These are phyloP conservation scores for Alcis repandata DNA, from an alignment of 2,888 invertebrate genomes.

Conservation along the genomic window DNA sequence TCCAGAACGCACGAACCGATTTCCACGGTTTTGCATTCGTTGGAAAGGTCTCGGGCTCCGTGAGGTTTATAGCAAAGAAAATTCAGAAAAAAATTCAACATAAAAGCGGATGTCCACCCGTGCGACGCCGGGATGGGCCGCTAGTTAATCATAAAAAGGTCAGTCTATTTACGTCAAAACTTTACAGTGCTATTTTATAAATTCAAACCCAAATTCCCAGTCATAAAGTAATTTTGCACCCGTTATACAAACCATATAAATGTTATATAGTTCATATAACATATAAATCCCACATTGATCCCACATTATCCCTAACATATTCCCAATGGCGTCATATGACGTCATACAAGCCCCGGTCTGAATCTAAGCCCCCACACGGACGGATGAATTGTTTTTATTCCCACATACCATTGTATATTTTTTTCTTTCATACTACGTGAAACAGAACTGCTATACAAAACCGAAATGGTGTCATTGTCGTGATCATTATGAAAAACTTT, in stretches of 20 bases:
- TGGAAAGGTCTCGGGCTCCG: no score
- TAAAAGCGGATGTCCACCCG: no score
- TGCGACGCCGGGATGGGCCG: no score
- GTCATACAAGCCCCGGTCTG: conserved; percentile 20
- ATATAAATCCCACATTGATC: conserved; percentile 32
- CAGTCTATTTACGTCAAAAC: neutral
- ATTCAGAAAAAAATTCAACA: no score
- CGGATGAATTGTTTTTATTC: conserved; percentile 25
- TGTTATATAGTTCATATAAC: conserved; percentile 19
- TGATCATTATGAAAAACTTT: neutral
- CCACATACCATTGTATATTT: neutral
- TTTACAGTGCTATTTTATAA: conserved; percentile 36
- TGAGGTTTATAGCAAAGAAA: no score
- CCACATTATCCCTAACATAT: conserved; percentile 32
- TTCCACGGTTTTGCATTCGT: no score
- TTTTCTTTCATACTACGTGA: neutral
- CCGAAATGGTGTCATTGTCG: no score
- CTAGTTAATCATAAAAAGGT: no score
- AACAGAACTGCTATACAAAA: neutral
- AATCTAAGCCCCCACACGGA: neutral
- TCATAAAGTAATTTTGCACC: conserved; percentile 13
- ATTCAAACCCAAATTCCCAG: conserved; percentile 17
- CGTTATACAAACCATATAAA: conserved; percentile 17
- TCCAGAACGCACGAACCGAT: no score
- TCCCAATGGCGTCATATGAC: conserved; percentile 15